phyloP scores from a whole-genome alignment of 2,113 vertebrate genomes.

The Sus scrofa region T2T-Sscrofa CM000813.6:36314001-36314500 shows the following conservation, averaged over 20 bases:
- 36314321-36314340: not conserved
- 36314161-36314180: not conserved
- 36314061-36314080: not conserved
- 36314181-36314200: not conserved
- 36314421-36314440: not conserved
- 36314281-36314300: not conserved
- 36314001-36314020: not conserved
- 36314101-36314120: not conserved
- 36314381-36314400: not conserved
- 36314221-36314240: not conserved
- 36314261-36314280: not conserved
- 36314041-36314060: not conserved
- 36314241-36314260: not conserved
- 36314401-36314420: not conserved
- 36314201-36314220: not conserved
- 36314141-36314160: not conserved
- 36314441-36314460: not conserved
- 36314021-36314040: not conserved
- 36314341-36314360: not conserved
- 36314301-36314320: not conserved
- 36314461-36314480: not conserved
- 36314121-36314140: not conserved
- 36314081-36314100: not conserved
- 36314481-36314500: not conserved
- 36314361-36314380: slow-evolving; percentile 5